phyloP scores from a whole-genome alignment of 1,140 invertebrate genomes.

The Drosophila asahinai region DNA sequence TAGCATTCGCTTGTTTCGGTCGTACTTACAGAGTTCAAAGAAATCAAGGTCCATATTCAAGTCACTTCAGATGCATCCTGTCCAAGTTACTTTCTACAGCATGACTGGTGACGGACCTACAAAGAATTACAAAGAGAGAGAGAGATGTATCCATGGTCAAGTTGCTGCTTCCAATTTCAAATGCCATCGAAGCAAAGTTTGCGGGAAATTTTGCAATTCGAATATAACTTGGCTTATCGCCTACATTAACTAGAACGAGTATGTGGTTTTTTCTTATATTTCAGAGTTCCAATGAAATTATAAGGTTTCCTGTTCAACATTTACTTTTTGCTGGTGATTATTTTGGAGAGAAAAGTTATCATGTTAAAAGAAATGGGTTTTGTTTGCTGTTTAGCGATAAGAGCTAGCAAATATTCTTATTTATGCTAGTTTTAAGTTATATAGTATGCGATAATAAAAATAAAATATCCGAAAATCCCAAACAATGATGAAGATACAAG shows the following conservation, averaged over 20 bases:
- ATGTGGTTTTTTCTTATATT: not conserved
- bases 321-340: slow-evolving; percentile 5
- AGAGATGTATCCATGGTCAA: slow-evolving; percentile 5
- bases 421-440: not conserved
- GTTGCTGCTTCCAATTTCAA: slow-evolving; percentile 7
- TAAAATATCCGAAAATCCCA: not conserved
- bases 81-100: slow-evolving; percentile 53
- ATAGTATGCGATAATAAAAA: not conserved
- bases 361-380: not conserved
- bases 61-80: slow-evolving; percentile 60
- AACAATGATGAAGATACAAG: not conserved
- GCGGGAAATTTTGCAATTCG: slow-evolving; percentile 44
- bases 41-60: slow-evolving; percentile 83
- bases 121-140: not conserved
- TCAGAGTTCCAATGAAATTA: slow-evolving; percentile 1
- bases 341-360: not conserved
- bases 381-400: slow-evolving; percentile 5
- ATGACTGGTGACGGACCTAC: slow-evolving; percentile 45
- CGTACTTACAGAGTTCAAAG: slow-evolving; percentile 70
- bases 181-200: slow-evolving; percentile 6
- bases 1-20: slow-evolving; percentile 19
- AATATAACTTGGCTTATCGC: slow-evolving; percentile 23
- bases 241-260: slow-evolving; percentile 13
- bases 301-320: slow-evolving; percentile 1
- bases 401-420: not conserved